Conservation (phyloP, 2,113 vertebrate genomes). For the Geococcyx californianus region DNA sequence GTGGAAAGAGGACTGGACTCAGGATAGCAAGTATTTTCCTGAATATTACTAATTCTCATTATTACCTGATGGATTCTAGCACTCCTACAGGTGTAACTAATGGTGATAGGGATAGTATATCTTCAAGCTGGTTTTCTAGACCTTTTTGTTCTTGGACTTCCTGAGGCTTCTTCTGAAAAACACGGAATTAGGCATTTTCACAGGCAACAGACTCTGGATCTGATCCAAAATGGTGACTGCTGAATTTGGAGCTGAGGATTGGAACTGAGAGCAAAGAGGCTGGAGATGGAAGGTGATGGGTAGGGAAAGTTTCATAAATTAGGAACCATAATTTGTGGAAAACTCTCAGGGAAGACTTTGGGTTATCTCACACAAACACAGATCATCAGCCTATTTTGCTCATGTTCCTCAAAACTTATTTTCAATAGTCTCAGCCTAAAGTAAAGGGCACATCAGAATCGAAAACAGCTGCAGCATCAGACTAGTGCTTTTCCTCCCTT, state of each 20-base stretch:
- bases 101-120: accelerated
- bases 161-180: neutral
- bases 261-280: neutral
- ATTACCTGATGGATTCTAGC: neutral
- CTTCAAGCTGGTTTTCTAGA: neutral
- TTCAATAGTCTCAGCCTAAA: neutral
- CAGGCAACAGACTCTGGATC: neutral
- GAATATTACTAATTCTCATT: neutral
- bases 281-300: neutral
- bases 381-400: neutral
- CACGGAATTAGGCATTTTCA: neutral
- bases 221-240: neutral
- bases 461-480: neutral
- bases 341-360: neutral
- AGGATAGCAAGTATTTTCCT: neutral
- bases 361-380: neutral
- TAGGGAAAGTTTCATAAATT: neutral
- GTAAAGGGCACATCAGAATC: neutral
- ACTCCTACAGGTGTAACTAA: neutral
- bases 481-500: neutral
- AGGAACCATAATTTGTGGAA: neutral
- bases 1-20: neutral
- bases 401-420: neutral
- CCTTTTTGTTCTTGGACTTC: neutral
- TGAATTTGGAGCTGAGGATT: neutral